A percentile compares a stretch with the other conserved stretches of the same genome.
Conservation (phyloP, 2,797 vertebrate genomes). For the Potorous gilbertii region DNA sequence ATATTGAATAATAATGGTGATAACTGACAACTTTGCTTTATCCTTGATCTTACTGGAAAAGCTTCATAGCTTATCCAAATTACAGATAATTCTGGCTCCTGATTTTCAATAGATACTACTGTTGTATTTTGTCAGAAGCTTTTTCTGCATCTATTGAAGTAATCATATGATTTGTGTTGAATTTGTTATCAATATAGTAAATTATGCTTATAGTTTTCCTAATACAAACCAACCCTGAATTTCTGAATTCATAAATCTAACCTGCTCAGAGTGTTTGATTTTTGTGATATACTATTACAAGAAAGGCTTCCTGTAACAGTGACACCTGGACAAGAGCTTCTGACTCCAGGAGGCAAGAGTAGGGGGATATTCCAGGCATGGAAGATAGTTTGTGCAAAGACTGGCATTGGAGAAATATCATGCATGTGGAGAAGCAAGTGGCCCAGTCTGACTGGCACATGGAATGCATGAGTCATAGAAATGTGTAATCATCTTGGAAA, state of each 20-base stretch:
- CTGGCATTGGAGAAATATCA: not conserved
- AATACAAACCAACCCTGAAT: not conserved
- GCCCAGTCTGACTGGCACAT: not conserved
- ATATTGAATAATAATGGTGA: not conserved
- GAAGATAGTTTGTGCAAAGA: not conserved
- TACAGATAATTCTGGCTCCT: not conserved
- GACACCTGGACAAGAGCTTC: not conserved
- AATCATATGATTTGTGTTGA: not conserved
- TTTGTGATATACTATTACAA: not conserved
- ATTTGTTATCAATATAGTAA: not conserved
- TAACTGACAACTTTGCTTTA: not conserved
- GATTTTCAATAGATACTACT: no score
- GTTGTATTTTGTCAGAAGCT: not conserved
- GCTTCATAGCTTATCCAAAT: not conserved
- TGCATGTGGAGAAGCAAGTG: not conserved
- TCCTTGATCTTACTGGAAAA: not conserved
- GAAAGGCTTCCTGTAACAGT: not conserved
- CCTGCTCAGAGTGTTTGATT: not conserved
- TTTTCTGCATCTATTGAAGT: not conserved
- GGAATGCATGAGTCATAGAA: not conserved
- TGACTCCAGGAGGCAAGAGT: not conserved
- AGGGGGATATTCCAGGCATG: not conserved
- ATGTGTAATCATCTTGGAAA: not conserved
- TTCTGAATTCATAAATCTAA: not conserved
- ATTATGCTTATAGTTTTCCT: not conserved